Evolutionary conservation across 2,888 invertebrate genomes (phyloP), one percentile per base, ranked within the genome.

Genomic region (Drosophila subquinaria): DNA sequence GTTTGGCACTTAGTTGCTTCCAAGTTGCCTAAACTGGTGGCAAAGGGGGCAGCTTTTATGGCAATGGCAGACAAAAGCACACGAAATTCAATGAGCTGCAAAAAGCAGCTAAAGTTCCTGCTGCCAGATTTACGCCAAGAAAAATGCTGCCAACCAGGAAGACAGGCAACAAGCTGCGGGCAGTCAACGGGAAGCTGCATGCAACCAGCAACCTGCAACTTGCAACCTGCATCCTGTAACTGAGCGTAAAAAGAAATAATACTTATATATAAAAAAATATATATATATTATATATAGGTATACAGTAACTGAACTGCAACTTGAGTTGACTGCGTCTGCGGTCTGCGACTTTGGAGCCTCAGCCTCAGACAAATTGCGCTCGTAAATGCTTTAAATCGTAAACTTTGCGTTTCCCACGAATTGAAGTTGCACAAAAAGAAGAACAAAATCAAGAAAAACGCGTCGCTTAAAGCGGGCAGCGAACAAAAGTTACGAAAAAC

Each of bases 61-160:
- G 88, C 82, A 69, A 67, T 84, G 80, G 60, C 85, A 84, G 85
- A 85, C 88, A 86, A 81, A 87, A 88, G 88, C 85, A 76, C 76
- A 85, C 82, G 76, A 69, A 88, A 88, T 88, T 86, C 89, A 86
- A 86, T 86, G 86, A 86, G 86, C 86, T 86, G 89, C 82, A 89
- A 86, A 85, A 89, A 85, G 76, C 78, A 81, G 75, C 88, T 73
- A 81, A 86, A 89, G 80, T 85, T 84, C 65, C 76, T 68, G 81
- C 81, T 78, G 80, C 82, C 88, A 88, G 88, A 86, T 88, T 89
- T 89, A 84, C 82, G 82, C 82, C 80, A 89, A 82, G 85, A 87
- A 80, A 87, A 89, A 89, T 87, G 73, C 74, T 87, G 74, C 74
- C 77, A 65, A 11, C 69, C 79, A 79, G 68, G 53, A 69, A 63